Evolutionary conservation across 2,797 vertebrate species (phyloP).

Genomic region (Bryconaethiops microstoma): DNA sequence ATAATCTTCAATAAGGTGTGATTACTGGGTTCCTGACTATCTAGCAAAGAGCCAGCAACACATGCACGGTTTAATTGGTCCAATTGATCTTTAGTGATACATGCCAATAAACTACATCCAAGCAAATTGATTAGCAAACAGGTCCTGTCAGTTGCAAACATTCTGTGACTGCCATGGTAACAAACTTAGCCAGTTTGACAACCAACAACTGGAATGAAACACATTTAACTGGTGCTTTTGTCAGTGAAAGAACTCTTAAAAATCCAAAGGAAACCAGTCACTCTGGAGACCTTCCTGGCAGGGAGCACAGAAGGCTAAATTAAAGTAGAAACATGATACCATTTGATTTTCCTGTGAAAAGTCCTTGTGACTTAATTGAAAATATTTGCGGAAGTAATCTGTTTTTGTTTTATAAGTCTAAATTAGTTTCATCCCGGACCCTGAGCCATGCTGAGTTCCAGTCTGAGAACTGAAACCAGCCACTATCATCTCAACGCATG

Average conservation of each 20-base stretch:
- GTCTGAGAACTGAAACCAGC: constrained; percentile 3
- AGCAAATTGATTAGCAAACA: not conserved
- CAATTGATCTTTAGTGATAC: not conserved
- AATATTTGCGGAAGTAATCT: constrained; percentile 47
- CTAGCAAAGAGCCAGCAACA: not conserved
- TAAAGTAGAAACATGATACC: constrained; percentile 52
- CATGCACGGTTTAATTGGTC: not conserved
- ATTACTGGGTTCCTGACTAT: not conserved
- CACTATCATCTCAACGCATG: constrained; percentile 42
- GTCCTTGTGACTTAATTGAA: constrained; percentile 41
- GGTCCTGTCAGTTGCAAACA: not conserved
- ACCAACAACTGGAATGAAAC: constrained; percentile 23
- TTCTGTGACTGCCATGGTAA: not conserved
- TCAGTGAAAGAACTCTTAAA: constrained; percentile 40
- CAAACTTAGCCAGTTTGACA: not conserved
- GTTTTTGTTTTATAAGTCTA: constrained; percentile 54
- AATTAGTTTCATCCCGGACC: constrained; percentile 32
- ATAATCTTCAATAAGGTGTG: not conserved
- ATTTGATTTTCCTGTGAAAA: constrained; percentile 52
- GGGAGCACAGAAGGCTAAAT: constrained; percentile 39
- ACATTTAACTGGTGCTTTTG: constrained; percentile 50
- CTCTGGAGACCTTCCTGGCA: constrained; percentile 38
- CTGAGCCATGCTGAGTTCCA: constrained; percentile 14
- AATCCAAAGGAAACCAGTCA: constrained; percentile 9
- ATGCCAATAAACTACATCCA: not conserved